A percentile compares a stretch with the other conserved stretches of the same genome.
These are phyloP conservation scores for Agrochola lota DNA, from an alignment of 2,888 invertebrate genomes.

Conservation along the genomic window DNA sequence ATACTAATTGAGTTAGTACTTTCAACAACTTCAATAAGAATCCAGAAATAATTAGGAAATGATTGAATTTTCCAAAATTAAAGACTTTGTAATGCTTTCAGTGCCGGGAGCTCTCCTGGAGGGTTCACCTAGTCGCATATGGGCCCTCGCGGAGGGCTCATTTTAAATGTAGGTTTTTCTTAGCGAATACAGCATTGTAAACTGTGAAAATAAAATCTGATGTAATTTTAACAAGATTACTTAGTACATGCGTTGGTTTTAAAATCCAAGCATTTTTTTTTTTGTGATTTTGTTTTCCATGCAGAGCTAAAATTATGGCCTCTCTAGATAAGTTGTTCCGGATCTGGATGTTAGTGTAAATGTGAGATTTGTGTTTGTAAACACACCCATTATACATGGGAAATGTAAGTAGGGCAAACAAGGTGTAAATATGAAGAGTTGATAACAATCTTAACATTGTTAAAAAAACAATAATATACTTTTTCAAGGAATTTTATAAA, in stretches of 20 bases:
- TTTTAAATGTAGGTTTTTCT: too few species aligned
- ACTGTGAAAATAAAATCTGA: too few species aligned
- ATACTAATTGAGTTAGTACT: constrained; percentile 33
- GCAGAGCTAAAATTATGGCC: neutral
- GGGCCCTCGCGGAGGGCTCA: too few species aligned
- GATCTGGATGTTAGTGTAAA: neutral
- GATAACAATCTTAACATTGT: neutral
- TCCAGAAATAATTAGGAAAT: neutral
- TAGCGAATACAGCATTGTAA: too few species aligned
- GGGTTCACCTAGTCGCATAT: too few species aligned
- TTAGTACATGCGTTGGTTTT: too few species aligned
- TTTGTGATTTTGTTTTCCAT: too few species aligned
- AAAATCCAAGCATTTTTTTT: too few species aligned
- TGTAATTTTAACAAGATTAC: too few species aligned
- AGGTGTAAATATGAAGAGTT: neutral
- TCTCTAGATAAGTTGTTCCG: neutral
- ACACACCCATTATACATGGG: neutral
- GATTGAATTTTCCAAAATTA: constrained; percentile 6
- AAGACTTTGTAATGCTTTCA: too few species aligned
- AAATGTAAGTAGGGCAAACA: neutral
- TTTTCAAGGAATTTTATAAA: constrained; percentile 22
- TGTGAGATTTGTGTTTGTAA: neutral
- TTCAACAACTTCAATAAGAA: constrained; percentile 19
- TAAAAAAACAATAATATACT: constrained; percentile 5
- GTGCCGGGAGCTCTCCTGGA: too few species aligned